phyloP scores from a whole-genome alignment of 2,888 invertebrate species.

The Sphaeridia pumilis region DNA sequence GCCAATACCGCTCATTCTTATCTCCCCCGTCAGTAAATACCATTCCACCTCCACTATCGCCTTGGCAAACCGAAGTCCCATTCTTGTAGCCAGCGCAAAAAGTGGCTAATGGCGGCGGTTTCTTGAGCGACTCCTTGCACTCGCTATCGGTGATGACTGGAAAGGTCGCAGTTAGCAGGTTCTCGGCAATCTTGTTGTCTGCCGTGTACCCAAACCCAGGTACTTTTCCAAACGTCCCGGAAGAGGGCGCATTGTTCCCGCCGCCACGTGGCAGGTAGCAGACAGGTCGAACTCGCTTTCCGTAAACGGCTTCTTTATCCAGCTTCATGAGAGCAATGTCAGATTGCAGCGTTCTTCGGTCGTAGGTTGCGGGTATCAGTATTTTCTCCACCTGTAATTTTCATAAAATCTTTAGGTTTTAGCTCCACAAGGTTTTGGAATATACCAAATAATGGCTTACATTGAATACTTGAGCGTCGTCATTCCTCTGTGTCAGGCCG shows the following conservation, averaged over 20 bases:
- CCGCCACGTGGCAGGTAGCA: constrained; percentile 11
- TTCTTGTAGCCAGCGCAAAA: constrained; percentile 20
- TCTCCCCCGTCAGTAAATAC: constrained; percentile 4
- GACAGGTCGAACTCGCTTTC: constrained; percentile 15
- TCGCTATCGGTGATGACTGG: constrained; percentile 13
- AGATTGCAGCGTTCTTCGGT: constrained; percentile 16
- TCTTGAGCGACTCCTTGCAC: constrained; percentile 12
- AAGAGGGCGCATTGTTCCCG: constrained; percentile 3
- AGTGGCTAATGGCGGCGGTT: constrained; percentile 14
- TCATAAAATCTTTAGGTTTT: background rate
- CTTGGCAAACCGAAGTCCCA: constrained; percentile 17
- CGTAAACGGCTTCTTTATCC: constrained; percentile 9
- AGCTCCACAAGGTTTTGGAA: background rate
- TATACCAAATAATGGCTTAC: constrained; percentile 1
- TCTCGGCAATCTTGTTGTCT: constrained; percentile 12
- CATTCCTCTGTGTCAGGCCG: background rate
- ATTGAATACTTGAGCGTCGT: constrained; percentile 12
- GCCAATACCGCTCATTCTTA: constrained; percentile 2
- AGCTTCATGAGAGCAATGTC: constrained; percentile 18
- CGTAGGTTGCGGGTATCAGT: constrained; percentile 18
- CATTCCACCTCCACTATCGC: constrained; percentile 12
- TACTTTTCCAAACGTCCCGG: constrained; percentile 16
- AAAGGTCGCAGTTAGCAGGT: constrained; percentile 9
- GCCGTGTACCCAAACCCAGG: constrained; percentile 16
- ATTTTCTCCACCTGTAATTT: constrained; percentile 13